Evolutionary conservation across 2,888 invertebrate species (phyloP), one percentile per base, ranked within the genome.

Genomic region (Muscina levida): DNA sequence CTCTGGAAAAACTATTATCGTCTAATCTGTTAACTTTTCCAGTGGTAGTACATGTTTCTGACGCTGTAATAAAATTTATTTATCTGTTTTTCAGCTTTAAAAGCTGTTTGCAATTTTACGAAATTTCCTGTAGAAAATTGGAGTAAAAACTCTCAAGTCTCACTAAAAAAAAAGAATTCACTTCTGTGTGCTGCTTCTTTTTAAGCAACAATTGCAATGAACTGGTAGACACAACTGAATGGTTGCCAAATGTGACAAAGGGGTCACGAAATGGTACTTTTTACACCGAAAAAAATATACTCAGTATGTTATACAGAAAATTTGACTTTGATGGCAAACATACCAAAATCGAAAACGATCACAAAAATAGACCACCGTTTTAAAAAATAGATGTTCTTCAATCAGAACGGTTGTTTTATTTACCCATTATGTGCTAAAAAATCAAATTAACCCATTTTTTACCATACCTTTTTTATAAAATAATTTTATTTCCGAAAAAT

Each of bases 81-180:
- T 62, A 75, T 72, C 67, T 72, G 56, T 77, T 8, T 62, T 48
- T 68, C 67, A 68, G 59, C 67, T 68, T 24, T 72, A 26, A 39
- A 72, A 70, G 62, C 62, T 72, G 56, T 62, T 71, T 70, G 46
- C 71, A 77, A 74, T 48, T 56, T 70, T 56, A 68, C 15, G 48
- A 77, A 75, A 72, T 51, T 65, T 72, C 72, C 70, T 81, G 57
- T 26, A 72, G 73, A 81, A 81, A 75, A 81, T 68, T 51, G 62
- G 77, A 81, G 77, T 75, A 80, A 80, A 73, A 48, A 68, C 66
- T 70, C 73, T 80, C 73, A 73, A 77, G 81, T 77, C 81, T 81
- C 73, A 75, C 81, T 81, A 70, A 75, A 81, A 70, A 51, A 46
- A 48, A 75, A 77, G 74, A 80, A 72, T 76, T 51, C 72, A 72